Base-by-base conservation (phyloP, 2,113 vertebrate genomes). In the Thalassarche chlororhynchos region DNA sequence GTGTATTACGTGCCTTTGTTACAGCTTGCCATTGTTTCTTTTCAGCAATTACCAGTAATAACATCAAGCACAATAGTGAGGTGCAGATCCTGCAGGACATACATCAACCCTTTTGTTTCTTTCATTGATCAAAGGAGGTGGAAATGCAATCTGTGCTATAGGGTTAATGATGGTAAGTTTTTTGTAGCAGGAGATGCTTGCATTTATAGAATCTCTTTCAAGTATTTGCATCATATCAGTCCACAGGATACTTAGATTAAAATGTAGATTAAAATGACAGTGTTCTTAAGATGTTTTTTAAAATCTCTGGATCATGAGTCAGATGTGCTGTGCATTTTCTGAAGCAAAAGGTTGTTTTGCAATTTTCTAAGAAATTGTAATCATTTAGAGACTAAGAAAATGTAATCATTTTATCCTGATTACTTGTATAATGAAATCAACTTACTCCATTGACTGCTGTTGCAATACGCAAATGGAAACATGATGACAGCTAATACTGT, bases 91-190 rank as follows among this genome's bases (percentile, higher is more conserved):
- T 99, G 99, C 93, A 99, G 99, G 88, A 99, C 99, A 3, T 99
- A 99, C 13, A 99, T 99, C 98, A 99, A 99, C 79, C 99, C 99
- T 18, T 99, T 99, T 28, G 99, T 99, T 92, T 99, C 99, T 85
- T 99, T 99, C 97, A 98, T 99, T 95, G 99, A 99, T 96, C 99
- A 99, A 78, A 99, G 99, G 68, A 97, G 99, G 85, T 99, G 99
- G 99, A 99, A 99, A 90, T 99, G 99, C 95, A 99, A 99, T 96
- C 98, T 99, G 49, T 99, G 99, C 93, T 99, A 99, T 83, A 98
- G 99, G 95, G 99, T 99, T 96, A 99, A 99, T 38, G 99, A 99
- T 70, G 99, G 99, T 99, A 97, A 54, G 98, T 94, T 71, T 72
- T 72, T 54, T 57, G 18, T 47, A 49, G 58, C 23, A 44, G 69